phyloP scores from a whole-genome alignment of 2,113 vertebrate species.

The Bombycilla garrulus region DNA sequence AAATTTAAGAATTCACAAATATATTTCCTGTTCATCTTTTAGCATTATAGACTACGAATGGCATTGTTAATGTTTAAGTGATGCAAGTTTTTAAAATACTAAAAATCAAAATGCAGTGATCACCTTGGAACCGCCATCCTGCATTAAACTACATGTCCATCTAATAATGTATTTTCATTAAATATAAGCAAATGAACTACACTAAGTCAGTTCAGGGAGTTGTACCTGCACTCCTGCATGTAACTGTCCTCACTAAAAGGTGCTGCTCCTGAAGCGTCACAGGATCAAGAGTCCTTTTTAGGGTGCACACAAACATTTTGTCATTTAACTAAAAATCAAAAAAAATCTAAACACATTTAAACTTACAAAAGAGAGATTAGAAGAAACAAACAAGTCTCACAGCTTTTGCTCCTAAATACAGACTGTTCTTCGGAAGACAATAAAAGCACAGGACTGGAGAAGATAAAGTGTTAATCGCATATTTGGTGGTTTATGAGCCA shows the following conservation, averaged over 20 bases:
- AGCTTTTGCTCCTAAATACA: background rate
- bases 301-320: background rate
- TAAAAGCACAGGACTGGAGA: background rate
- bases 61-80: background rate
- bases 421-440: background rate
- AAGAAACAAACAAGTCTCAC: background rate
- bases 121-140: fast-evolving
- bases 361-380: background rate
- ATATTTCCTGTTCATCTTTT: background rate
- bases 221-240: background rate
- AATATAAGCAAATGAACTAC: background rate
- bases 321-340: background rate
- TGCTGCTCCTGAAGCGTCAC: background rate
- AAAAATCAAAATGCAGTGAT: background rate
- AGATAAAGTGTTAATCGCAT: constrained; percentile 62
- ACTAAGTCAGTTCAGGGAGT: background rate
- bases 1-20: background rate
- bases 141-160: background rate
- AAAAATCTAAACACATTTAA: background rate
- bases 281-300: background rate
- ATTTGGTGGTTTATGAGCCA: constrained; percentile 57
- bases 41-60: background rate
- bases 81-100: background rate
- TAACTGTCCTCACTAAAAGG: background rate
- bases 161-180: background rate